Percentiles rank a stretch among this genome's conserved stretches.
phyloP scores from a whole-genome alignment of 2,888 invertebrate genomes.

The Pachliopta kotzebuea region DNA sequence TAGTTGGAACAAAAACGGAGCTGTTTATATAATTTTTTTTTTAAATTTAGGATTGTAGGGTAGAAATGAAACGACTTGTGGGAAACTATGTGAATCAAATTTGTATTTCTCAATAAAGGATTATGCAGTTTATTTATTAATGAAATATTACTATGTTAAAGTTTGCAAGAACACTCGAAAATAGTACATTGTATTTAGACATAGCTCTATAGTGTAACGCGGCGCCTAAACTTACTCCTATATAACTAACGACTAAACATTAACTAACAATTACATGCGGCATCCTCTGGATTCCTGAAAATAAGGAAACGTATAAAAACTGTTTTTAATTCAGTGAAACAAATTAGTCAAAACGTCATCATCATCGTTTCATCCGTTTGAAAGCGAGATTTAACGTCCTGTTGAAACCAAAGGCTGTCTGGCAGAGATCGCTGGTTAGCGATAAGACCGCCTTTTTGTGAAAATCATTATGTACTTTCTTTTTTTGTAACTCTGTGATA shows the following conservation, averaged over 20 bases:
- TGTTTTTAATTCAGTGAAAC: no score
- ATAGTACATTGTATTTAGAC: constrained; percentile 58
- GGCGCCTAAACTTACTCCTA: constrained; percentile 19
- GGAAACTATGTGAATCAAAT: constrained; percentile 74
- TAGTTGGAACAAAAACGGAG: no score
- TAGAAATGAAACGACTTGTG: constrained; percentile 54
- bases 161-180: constrained; percentile 74
- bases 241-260: constrained; percentile 5
- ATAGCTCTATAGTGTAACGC: constrained; percentile 43
- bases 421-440: no score
- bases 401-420: no score
- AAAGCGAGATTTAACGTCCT: no score
- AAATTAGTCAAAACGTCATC: no score
- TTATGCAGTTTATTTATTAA: constrained; percentile 72
- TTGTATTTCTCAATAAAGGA: constrained; percentile 72
- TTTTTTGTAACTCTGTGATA: no score
- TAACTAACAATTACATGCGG: constrained; percentile 36
- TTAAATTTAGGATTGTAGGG: not conserved
- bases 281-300: constrained; percentile 45
- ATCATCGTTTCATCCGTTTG: no score
- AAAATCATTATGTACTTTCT: no score
- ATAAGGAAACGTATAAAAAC: constrained; percentile 19
- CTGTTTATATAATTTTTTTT: no score
- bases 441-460: no score
- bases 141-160: constrained; percentile 76